Evolutionary conservation across 2,113 vertebrate species (phyloP), one percentile per base, ranked within the genome.

Genomic region (Panurus biarmicus): DNA sequence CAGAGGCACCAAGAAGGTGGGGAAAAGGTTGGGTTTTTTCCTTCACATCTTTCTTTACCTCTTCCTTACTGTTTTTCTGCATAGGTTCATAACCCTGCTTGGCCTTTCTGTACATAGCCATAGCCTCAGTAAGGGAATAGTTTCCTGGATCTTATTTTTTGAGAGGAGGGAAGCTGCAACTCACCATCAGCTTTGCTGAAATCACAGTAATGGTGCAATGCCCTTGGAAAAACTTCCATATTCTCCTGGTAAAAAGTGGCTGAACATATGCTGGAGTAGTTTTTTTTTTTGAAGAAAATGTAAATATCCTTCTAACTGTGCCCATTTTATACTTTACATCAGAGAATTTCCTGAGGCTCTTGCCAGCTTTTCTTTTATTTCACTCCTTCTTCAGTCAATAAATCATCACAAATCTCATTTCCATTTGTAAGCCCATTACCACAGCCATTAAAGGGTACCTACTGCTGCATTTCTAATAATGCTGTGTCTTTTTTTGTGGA

Each of bases 291-390:
- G 35, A 90, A 92, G 80, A 72, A 80, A 89, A 84, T 88, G 72
- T 71, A 92, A 93, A 90, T 22, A 84, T 1, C 1, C 62, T 85
- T 93, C 84, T 65, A 75, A 84, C 60, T 88, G 58, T 18, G 22
- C 78, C 76, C n/a, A 20, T 91, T 94, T 91, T 72, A 40, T 72
- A 54, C 47, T 57, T 94, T 51, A 36, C 29, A 58, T 61, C 64
- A 56, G 62, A 84, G 78, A 42, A 38, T 87, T 95, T 95, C 94
- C 93, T 69, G 64, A 70, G 61, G 64, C 74, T 86, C 40, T 81
- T 76, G 75, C 69, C 75, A 96, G 86, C 65, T 61, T 91, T 90
- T 64, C 70, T 70, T 94, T 96, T 92, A 71, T 80, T 90, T 95
- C 78, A 57, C 69, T 78, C 36, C 42, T 79, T 58, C 84, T 91